Percentiles rank a stretch among this genome's conserved stretches.
Conservation (phyloP, 2,113 vertebrate genomes). For the Lycaon pictus region DNA sequence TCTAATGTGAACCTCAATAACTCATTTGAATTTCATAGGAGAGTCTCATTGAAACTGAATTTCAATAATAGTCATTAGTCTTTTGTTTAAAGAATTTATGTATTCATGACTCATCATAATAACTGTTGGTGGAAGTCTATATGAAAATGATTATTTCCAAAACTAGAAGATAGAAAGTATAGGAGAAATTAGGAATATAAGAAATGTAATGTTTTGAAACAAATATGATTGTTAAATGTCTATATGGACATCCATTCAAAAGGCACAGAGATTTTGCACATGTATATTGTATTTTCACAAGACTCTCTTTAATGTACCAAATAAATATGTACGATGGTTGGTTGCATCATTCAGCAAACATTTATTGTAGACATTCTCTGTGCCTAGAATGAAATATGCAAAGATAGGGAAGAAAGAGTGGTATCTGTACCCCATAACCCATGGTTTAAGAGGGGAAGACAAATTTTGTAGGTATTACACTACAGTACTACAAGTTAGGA, state of each 20-base stretch:
- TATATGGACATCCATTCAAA: not conserved
- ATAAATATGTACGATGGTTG: not conserved
- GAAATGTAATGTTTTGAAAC: not conserved
- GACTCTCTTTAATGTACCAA: not conserved
- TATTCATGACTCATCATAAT: not conserved
- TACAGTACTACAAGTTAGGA: not conserved
- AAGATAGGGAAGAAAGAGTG: not conserved
- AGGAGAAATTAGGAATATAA: not conserved
- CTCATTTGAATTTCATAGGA: conserved; percentile 68
- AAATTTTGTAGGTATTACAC: not conserved
- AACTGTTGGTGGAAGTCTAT: not conserved
- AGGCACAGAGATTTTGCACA: not conserved
- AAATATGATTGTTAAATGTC: not conserved
- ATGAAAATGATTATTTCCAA: conserved; percentile 44
- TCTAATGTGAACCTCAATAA: conserved; percentile 17
- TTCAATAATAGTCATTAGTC: conserved; percentile 58
- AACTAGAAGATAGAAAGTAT: not conserved
- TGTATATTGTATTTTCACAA: not conserved
- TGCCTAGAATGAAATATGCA: not conserved
- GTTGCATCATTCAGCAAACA: not conserved
- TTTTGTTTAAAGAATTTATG: conserved; percentile 38
- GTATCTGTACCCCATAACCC: not conserved
- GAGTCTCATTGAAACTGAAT: conserved; percentile 64
- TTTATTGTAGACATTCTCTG: not conserved
- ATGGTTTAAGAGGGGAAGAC: not conserved